phyloP scores from a whole-genome alignment of 2,797 vertebrate genomes.

The Gobionotothen gibberifrons region DNA sequence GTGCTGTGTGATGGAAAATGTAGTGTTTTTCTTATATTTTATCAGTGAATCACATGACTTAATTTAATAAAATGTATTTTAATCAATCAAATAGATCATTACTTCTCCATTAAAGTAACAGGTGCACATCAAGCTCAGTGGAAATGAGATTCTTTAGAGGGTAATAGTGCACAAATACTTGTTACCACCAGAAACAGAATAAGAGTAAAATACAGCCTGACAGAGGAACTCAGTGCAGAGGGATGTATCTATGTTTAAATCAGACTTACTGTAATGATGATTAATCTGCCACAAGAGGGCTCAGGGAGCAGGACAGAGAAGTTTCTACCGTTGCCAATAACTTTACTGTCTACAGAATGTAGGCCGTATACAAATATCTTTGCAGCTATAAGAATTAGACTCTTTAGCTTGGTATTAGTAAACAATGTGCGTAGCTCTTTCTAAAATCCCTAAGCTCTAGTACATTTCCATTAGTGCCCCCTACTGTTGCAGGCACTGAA shows the following conservation, averaged over 20 bases:
- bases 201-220: neutral
- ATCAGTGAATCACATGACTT: neutral
- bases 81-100: too few species aligned
- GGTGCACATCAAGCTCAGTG: neutral
- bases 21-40: neutral
- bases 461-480: slow-evolving; percentile 73
- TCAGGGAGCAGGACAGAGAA: slow-evolving; percentile 46
- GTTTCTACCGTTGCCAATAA: slow-evolving; percentile 41
- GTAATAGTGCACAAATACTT: neutral
- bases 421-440: slow-evolving; percentile 68
- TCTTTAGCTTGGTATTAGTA: slow-evolving; percentile 72
- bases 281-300: slow-evolving; percentile 68
- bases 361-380: slow-evolving; percentile 75
- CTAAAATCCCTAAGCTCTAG: slow-evolving; percentile 75
- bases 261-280: slow-evolving; percentile 8
- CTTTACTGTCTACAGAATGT: slow-evolving; percentile 60
- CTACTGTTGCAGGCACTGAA: slow-evolving; percentile 66
- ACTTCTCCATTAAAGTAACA: neutral
- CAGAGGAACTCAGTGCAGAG: neutral
- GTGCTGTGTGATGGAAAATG: neutral
- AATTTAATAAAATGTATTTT: too few species aligned
- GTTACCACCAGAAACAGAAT: neutral
- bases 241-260: slow-evolving; percentile 8
- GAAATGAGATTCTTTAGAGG: neutral
- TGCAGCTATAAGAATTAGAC: slow-evolving; percentile 72